Conservation (phyloP, 2,113 vertebrate genomes). For the Labeo rohita region DNA sequence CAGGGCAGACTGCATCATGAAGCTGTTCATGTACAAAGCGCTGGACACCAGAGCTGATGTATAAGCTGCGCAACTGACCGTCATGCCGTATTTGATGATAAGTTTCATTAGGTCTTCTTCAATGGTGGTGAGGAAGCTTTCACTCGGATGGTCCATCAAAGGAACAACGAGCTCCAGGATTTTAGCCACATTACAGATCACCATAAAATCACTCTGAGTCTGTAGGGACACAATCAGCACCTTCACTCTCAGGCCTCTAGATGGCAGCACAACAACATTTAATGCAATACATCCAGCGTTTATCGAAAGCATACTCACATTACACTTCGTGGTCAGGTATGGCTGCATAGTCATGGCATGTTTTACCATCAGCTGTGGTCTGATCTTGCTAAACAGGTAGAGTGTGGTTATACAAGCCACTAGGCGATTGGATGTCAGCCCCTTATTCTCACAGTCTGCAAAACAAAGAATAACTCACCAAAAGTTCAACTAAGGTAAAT, state of each 20-base stretch:
- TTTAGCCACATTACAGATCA: constrained; percentile 99
- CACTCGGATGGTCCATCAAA: constrained; percentile 97
- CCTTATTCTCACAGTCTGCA: constrained; percentile 86
- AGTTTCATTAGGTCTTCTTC: constrained; percentile 99
- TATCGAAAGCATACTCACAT: constrained; percentile 80
- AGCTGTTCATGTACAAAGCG: neutral
- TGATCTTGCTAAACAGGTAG: constrained; percentile 99
- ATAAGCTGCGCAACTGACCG: constrained; percentile 73
- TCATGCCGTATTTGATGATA: constrained; percentile 99
- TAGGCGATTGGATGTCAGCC: constrained; percentile 90
- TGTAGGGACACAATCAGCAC: constrained; percentile 60
- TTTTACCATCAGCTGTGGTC: constrained; percentile 98
- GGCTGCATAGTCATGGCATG: constrained; percentile 99
- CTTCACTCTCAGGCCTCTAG: constrained; percentile 19
- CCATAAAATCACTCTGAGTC: constrained; percentile 98
- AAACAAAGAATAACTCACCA: neutral
- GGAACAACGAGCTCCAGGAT: constrained; percentile 96
- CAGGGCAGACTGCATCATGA: neutral
- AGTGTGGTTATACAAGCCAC: constrained; percentile 98
- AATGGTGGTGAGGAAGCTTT: constrained; percentile 96
- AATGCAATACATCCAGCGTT: neutral
- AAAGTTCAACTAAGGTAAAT: neutral
- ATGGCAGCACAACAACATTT: constrained; percentile 10
- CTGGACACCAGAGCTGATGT: neutral
- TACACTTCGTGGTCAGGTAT: constrained; percentile 99